phyloP scores from a whole-genome alignment of 1,140 invertebrate genomes.

The Conus ventricosus region DNA sequence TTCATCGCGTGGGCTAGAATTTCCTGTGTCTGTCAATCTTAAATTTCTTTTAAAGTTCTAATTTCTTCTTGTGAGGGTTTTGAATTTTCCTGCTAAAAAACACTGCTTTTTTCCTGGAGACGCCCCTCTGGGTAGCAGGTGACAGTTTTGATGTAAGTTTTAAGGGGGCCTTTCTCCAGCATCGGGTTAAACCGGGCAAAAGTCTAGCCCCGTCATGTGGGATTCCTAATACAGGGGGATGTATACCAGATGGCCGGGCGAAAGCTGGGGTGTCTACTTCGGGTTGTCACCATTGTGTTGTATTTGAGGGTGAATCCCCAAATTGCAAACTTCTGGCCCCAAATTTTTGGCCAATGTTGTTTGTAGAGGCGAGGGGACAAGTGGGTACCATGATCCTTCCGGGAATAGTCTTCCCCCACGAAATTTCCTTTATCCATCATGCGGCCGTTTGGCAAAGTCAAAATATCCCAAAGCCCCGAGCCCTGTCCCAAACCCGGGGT shows the following conservation, averaged over 20 bases:
- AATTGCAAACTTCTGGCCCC: constrained; percentile 92
- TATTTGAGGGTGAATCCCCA: constrained; percentile 92
- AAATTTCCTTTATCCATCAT: constrained; percentile 86
- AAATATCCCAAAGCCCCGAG: constrained; percentile 86
- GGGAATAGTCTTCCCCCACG: constrained; percentile 92
- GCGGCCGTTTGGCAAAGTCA: constrained; percentile 86
- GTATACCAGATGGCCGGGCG: constrained; percentile 94
- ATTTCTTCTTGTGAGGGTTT: too few species aligned
- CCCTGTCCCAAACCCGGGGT: constrained; percentile 80
- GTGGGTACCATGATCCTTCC: constrained; percentile 94
- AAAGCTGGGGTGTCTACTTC: constrained; percentile 92
- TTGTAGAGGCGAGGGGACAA: constrained; percentile 90
- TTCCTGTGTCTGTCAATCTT: too few species aligned
- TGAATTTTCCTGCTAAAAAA: too few species aligned
- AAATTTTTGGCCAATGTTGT: constrained; percentile 87
- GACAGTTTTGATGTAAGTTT: constrained; percentile 91
- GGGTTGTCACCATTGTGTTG: constrained; percentile 90
- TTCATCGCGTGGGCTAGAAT: too few species aligned
- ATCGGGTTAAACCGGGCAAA: constrained; percentile 89
- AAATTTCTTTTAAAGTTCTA: too few species aligned
- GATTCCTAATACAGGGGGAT: constrained; percentile 93
- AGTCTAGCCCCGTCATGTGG: constrained; percentile 92
- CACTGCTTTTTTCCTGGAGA: constrained; percentile 87
- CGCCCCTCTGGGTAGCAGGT: constrained; percentile 90
- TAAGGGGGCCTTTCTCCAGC: constrained; percentile 86